These are phyloP conservation scores for Thripadectes ignobilis DNA, from an alignment of 2,797 vertebrate species.

Conservation along the genomic window DNA sequence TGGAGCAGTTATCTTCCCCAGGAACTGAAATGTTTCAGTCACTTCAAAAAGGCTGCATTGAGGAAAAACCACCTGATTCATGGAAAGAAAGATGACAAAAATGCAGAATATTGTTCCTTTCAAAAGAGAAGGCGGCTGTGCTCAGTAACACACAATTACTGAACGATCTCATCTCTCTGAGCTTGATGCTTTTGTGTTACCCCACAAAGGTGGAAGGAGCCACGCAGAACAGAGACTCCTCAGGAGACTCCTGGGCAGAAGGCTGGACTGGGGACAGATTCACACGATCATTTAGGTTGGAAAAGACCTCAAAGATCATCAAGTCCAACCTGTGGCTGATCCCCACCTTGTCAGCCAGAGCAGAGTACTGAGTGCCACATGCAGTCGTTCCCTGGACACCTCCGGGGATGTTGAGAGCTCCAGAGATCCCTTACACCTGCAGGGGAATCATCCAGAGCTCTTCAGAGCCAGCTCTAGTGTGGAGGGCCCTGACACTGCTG, in stretches of 20 bases:
- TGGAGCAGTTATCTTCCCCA: not conserved
- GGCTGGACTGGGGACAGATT: not conserved
- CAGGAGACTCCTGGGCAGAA: not conserved
- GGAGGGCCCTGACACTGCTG: not conserved
- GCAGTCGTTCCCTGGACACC: not conserved
- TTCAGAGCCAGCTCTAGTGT: not conserved
- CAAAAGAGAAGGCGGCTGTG: not conserved
- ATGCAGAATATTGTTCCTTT: not conserved
- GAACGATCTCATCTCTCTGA: not conserved
- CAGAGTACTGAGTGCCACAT: rapidly evolving
- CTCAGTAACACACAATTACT: not conserved
- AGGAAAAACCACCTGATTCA: not conserved
- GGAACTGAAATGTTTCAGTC: not conserved
- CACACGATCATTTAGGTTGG: not conserved
- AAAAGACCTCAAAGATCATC: not conserved
- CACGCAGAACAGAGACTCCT: not conserved
- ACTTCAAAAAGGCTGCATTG: not conserved
- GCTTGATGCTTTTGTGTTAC: not conserved
- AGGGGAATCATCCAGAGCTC: not conserved
- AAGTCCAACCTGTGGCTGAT: rapidly evolving
- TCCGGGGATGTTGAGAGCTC: not conserved
- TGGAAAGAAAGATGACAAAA: not conserved
- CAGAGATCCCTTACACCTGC: not conserved
- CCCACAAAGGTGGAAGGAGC: not conserved
- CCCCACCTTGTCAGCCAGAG: not conserved